Conservation (phyloP, 2,797 vertebrate genomes). For the Macropus fuliginosus region DNA sequence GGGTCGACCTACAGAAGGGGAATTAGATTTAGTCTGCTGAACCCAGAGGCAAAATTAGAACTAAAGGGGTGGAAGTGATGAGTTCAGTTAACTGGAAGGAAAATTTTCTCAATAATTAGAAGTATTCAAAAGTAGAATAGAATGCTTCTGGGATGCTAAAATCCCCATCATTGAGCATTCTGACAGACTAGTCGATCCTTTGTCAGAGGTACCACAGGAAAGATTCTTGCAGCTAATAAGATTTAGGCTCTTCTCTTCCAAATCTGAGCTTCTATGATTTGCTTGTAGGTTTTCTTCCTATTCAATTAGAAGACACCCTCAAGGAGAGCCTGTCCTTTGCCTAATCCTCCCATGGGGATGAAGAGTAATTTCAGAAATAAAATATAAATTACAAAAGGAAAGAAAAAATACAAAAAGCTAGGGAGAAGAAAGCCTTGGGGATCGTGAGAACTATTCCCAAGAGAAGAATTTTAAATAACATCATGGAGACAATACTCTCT, state of each 20-base stretch:
- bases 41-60: not conserved
- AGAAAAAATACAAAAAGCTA: not conserved
- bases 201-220: not conserved
- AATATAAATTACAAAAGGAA: not conserved
- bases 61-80: not conserved
- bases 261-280: not conserved
- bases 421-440: not conserved
- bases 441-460: not conserved
- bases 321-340: not conserved
- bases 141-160: not conserved
- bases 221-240: not conserved
- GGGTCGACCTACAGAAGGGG: not conserved
- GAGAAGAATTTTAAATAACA: not conserved
- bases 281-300: not conserved
- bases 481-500: not conserved
- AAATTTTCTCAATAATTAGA: not conserved
- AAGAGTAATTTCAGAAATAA: not conserved
- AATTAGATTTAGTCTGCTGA: not conserved
- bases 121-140: not conserved
- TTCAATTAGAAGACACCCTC: not conserved
- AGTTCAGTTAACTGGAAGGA: not conserved
- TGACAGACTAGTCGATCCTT: not conserved
- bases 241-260: not conserved
- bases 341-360: not conserved
- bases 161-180: not conserved